Evolutionary conservation across 2,113 vertebrate genomes (phyloP).

Genomic region (Geococcyx californianus): DNA sequence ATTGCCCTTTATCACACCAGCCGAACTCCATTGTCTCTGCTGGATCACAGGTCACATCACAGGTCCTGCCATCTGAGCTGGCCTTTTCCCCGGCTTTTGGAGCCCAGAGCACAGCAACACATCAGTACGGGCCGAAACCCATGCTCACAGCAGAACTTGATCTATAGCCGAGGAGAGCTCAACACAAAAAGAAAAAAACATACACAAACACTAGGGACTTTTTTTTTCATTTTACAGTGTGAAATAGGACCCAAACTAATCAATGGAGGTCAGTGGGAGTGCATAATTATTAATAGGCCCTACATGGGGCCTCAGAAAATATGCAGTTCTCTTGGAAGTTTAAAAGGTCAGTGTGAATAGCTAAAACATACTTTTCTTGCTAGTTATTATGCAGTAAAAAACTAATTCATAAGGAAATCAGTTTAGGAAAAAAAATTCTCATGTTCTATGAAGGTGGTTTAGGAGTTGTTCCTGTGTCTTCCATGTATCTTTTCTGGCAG

Average conservation of each 20-base stretch:
- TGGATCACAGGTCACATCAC: neutral
- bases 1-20: neutral
- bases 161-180: neutral
- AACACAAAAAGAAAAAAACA: slow-evolving; percentile 41
- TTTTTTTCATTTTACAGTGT: slow-evolving; percentile 65
- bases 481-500: slow-evolving; percentile 55
- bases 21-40: neutral
- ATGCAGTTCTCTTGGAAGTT: slow-evolving; percentile 74
- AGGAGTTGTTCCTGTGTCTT: slow-evolving; percentile 19
- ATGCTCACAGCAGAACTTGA: slow-evolving; percentile 31
- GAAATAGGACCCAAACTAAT: slow-evolving; percentile 72
- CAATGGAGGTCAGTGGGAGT: slow-evolving; percentile 74
- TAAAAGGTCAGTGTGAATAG: slow-evolving; percentile 79
- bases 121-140: neutral
- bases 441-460: slow-evolving; percentile 47
- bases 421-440: slow-evolving; percentile 28
- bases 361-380: slow-evolving; percentile 76
- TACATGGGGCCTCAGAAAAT: slow-evolving; percentile 74
- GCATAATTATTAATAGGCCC: slow-evolving; percentile 79
- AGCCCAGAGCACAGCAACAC: neutral
- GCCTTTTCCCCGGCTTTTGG: neutral
- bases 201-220: slow-evolving; percentile 53
- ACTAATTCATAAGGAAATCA: slow-evolving; percentile 66
- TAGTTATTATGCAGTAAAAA: slow-evolving; percentile 71
- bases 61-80: neutral